Conservation (phyloP, 1,140 invertebrate species). For the Meteorus sp. region DNA sequence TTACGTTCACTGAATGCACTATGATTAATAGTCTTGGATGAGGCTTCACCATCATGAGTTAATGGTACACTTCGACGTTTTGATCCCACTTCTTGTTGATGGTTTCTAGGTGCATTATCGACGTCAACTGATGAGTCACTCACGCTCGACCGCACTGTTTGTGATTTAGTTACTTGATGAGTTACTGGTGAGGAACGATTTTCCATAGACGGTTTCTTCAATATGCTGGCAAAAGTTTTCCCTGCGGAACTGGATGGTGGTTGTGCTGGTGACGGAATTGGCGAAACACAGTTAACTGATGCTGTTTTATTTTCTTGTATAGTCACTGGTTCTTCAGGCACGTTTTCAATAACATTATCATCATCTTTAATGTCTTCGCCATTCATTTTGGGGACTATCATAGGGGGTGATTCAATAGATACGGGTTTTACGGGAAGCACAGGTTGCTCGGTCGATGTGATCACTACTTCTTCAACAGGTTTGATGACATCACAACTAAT, state of each 20-base stretch:
- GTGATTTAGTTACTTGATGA: not conserved
- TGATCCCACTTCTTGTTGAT: not conserved
- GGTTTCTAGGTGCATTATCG: not conserved
- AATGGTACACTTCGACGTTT: not conserved
- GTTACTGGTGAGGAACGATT: not conserved
- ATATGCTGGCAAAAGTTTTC: slow-evolving; percentile 11
- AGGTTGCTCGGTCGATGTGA: not conserved
- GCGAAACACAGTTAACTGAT: not conserved
- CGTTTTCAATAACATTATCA: not conserved
- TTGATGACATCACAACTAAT: not conserved
- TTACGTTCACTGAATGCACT: slow-evolving; percentile 38
- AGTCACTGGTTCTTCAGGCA: not conserved
- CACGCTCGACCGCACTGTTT: no score
- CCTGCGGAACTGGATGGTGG: not conserved
- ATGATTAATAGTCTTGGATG: slow-evolving; percentile 29
- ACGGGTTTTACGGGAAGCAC: not conserved
- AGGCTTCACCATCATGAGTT: slow-evolving; percentile 24
- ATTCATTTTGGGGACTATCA: not conserved
- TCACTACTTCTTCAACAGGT: not conserved
- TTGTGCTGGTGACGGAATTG: not conserved
- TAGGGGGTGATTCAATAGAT: not conserved
- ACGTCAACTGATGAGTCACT: no score
- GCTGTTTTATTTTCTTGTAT: no score
- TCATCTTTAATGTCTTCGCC: slow-evolving; percentile 4
- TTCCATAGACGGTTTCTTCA: not conserved